A percentile compares a stretch with the other conserved stretches of the same genome.
Evolutionary conservation across 2,888 invertebrate genomes (phyloP).

Genomic region (Rutpela maculata): DNA sequence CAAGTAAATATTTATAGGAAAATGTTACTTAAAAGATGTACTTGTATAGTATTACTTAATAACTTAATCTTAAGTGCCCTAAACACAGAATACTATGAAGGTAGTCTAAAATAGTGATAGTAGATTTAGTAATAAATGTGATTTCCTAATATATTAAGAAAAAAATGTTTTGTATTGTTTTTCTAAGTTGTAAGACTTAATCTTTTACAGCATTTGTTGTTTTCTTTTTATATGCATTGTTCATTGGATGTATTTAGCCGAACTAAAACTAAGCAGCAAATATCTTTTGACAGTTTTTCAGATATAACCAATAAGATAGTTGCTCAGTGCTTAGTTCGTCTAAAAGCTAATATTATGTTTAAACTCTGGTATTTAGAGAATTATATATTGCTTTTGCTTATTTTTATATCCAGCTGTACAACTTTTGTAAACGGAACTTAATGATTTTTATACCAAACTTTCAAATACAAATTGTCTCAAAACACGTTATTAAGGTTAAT

Average conservation of each 20-base stretch:
- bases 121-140: constrained; percentile 40
- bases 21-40: constrained; percentile 15
- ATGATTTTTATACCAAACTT: too few relatives aligned
- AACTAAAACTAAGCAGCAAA: not conserved
- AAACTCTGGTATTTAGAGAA: not conserved
- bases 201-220: not conserved
- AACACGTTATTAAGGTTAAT: too few relatives aligned
- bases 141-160: constrained; percentile 18
- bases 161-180: constrained; percentile 9
- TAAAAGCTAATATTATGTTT: not conserved
- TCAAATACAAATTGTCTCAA: too few relatives aligned
- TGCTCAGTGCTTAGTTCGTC: not conserved
- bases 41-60: constrained; percentile 9
- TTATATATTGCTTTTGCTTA: not conserved
- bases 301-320: not conserved
- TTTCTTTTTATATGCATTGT: not conserved
- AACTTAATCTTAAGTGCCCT: constrained; percentile 26
- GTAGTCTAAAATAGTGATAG: constrained; percentile 41
- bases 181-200: not conserved
- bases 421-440: too few relatives aligned
- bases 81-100: constrained; percentile 19
- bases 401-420: not conserved
- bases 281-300: not conserved
- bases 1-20: constrained; percentile 10
- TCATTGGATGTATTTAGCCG: not conserved